Base-by-base conservation (phyloP, 2,113 vertebrate species). In the Alethe castanea region DNA sequence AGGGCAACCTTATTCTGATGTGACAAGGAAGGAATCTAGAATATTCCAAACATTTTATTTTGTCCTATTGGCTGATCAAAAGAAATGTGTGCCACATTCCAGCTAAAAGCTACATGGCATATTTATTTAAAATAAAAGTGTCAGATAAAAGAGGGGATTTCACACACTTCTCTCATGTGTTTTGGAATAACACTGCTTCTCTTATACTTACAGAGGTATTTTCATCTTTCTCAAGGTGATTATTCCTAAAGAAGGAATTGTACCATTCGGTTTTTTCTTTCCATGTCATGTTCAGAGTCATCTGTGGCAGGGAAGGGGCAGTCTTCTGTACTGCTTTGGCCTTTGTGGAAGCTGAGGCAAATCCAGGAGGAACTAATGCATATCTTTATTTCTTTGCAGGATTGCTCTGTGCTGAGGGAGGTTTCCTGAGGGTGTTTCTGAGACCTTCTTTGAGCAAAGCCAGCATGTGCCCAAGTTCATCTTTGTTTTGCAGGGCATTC, bases 1-100 rank as follows among this genome's bases (percentile, higher is more conserved):
- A 92, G 65, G 67, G 54, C 45, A 88, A 38, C 54, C 5, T 65
- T 26, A 80, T 70, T 59, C 77, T 93, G 53, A 82, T 88, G 28
- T 72, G 74, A 82, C 66, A 45, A 56, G 61, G 29, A 79, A 94
- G 57, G 81, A 84, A 88, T 92, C 74, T 85, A 71, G 61, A 90
- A 79, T 87, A 93, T 94, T 90, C 57, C 53, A 79, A 71, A 92
- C 31, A 81, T 42, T 0, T 84, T 81, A 52, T 87, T 84, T 79
- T 76, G 26, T 91, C 53, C 65, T 81, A 82, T 96, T 53, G 66
- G 57, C 44, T 87, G 71, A 92, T 89, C 48, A 62, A 69, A 70
- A 31, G 82, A 66, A 50, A 29, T 1, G 0, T 56, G 31, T 81
- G 64, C 45, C 38, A 42, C 25, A 20, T 90, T 95, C 56, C 65